phyloP scores from a whole-genome alignment of 2,888 invertebrate genomes.

The Pterobdella sp. region DNA sequence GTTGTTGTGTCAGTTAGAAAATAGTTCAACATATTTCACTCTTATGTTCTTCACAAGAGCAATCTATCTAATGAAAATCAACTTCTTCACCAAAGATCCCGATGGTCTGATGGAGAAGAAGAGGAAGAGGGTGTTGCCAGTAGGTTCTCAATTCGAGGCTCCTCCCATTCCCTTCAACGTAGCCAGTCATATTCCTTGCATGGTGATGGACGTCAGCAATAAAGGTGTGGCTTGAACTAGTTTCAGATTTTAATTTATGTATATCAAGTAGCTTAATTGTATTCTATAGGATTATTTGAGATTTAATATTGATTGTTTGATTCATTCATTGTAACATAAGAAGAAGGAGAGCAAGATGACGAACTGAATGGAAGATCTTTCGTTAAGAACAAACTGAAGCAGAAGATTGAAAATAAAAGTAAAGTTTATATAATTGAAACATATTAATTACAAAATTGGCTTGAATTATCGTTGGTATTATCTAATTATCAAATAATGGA shows the following conservation, averaged over 20 bases:
- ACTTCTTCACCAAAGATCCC: conserved; percentile 24
- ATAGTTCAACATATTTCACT: background rate
- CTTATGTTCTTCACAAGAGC: background rate
- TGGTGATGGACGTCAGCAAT: conserved; percentile 26
- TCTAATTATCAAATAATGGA: too few relatives aligned
- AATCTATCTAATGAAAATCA: background rate
- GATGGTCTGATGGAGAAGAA: conserved; percentile 27
- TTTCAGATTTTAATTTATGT: background rate
- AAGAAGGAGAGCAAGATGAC: background rate
- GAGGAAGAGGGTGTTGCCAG: conserved; percentile 27
- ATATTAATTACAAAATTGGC: too few relatives aligned
- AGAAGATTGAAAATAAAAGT: conserved; percentile 12
- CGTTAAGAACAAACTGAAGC: conserved; percentile 1
- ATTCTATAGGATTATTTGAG: background rate
- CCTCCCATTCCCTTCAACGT: conserved; percentile 7
- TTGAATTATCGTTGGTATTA: too few relatives aligned
- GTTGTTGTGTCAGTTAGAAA: too few relatives aligned
- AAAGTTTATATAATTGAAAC: background rate
- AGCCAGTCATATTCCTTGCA: conserved; percentile 28
- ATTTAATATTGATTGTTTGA: background rate
- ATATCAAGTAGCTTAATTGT: too few relatives aligned
- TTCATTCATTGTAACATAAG: background rate
- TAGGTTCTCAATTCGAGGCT: background rate
- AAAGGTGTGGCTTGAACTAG: background rate
- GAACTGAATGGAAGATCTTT: background rate